Conservation (phyloP, 1,140 invertebrate genomes). For the Drosophila ogumai region DNA sequence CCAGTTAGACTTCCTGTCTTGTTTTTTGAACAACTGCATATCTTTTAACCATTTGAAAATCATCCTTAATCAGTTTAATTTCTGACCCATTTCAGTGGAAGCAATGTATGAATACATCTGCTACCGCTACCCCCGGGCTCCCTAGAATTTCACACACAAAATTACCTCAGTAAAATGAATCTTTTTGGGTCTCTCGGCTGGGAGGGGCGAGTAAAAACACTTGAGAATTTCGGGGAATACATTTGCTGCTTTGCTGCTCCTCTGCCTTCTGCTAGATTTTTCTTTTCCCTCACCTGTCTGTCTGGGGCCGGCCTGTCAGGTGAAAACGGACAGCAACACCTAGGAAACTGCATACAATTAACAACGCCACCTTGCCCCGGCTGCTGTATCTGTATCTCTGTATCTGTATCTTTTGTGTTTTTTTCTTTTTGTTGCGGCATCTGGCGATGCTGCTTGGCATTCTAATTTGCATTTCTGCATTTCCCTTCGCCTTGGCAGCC, state of each 20-base stretch:
- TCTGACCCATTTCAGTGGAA: slow-evolving; percentile 33
- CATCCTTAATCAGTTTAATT: slow-evolving; percentile 28
- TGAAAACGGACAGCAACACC: slow-evolving; percentile 55
- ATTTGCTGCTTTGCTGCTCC: slow-evolving; percentile 2
- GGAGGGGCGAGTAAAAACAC: no score
- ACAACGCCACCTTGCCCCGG: slow-evolving; percentile 24
- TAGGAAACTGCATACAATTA: slow-evolving; percentile 77
- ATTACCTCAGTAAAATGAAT: slow-evolving; percentile 47
- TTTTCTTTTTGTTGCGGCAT: slow-evolving; percentile 2
- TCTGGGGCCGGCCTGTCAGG: slow-evolving; percentile 31
- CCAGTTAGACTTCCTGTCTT: neutral
- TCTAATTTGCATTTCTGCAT: slow-evolving; percentile 73
- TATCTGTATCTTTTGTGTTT: slow-evolving; percentile 25
- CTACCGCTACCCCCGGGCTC: neutral
- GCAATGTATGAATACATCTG: slow-evolving; percentile 42
- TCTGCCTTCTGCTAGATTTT: neutral
- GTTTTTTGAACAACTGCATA: neutral
- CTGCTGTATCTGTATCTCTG: slow-evolving; percentile 6
- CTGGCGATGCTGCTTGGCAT: slow-evolving; percentile 38
- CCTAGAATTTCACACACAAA: slow-evolving; percentile 36
- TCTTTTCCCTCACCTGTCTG: slow-evolving; percentile 37
- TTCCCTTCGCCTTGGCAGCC: slow-evolving; percentile 37
- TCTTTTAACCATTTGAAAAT: neutral
- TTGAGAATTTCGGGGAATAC: slow-evolving; percentile 39
- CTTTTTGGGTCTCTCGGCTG: slow-evolving; percentile 15